Percentiles rank a stretch among this genome's conserved stretches.
These are phyloP conservation scores for Pilophorus perplexus DNA, from an alignment of 2,888 invertebrate genomes.

Conservation along the genomic window DNA sequence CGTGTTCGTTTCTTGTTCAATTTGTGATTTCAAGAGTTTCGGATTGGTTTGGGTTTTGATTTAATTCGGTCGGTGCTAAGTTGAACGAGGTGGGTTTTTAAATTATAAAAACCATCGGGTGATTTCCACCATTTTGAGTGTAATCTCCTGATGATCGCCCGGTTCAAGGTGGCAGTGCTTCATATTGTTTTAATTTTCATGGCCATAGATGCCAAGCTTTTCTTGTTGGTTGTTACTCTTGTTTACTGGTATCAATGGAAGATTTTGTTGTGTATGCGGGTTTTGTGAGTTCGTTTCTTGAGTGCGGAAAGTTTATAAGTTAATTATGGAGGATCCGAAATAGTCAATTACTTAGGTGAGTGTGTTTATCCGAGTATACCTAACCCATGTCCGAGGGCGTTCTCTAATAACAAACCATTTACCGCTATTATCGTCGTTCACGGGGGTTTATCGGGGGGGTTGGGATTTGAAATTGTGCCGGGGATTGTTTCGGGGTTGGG, in stretches of 20 bases:
- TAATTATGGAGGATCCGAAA: slow-evolving; percentile 44
- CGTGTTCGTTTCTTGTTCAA: too few species aligned
- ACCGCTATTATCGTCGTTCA: slow-evolving; percentile 41
- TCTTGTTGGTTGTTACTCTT: slow-evolving; percentile 47
- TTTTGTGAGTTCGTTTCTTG: slow-evolving; percentile 39
- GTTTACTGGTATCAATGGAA: slow-evolving; percentile 47
- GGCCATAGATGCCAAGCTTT: slow-evolving; percentile 48
- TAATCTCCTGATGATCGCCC: too few species aligned
- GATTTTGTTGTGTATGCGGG: slow-evolving; percentile 44
- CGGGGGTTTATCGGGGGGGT: not conserved
- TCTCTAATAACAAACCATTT: slow-evolving; percentile 46
- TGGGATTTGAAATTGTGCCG: not conserved
- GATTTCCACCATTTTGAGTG: too few species aligned
- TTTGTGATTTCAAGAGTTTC: too few species aligned
- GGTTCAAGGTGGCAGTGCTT: slow-evolving; percentile 43
- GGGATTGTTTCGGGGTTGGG: not conserved
- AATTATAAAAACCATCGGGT: too few species aligned
- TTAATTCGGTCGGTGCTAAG: too few species aligned
- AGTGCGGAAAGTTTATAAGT: slow-evolving; percentile 41
- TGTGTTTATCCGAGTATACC: slow-evolving; percentile 41
- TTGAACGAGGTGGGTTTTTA: too few species aligned
- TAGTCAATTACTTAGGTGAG: slow-evolving; percentile 45
- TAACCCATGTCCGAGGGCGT: slow-evolving; percentile 47
- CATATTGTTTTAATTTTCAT: slow-evolving; percentile 47
- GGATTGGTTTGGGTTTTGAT: too few species aligned